Evolutionary conservation across 1,140 invertebrate genomes (phyloP).

Genomic region (Drosophila navojoa): DNA sequence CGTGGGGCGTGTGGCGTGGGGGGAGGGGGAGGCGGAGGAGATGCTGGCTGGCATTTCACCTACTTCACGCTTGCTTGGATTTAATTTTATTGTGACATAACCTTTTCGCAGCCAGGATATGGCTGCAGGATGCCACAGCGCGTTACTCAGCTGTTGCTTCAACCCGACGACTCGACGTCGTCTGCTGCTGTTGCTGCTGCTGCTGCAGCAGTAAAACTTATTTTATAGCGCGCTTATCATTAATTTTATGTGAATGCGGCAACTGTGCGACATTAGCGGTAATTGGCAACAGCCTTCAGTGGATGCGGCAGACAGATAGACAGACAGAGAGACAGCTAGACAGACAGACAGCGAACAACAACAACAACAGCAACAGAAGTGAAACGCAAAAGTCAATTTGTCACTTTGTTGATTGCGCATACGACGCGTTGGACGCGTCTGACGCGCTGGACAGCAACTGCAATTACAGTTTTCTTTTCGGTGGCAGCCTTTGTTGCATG

Average conservation of each 20-base stretch:
- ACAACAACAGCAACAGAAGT: neutral
- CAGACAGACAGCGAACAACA: conserved; percentile 8
- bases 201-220: conserved; percentile 75
- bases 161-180: conserved; percentile 6
- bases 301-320: conserved; percentile 36
- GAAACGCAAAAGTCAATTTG: conserved; percentile 54
- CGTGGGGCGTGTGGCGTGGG: too few species aligned
- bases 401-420: conserved; percentile 59
- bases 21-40: neutral
- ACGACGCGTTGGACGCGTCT: conserved; percentile 19
- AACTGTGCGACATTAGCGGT: conserved; percentile 81
- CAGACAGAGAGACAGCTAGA: conserved; percentile 34
- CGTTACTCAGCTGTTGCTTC: conserved; percentile 47
- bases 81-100: conserved; percentile 82
- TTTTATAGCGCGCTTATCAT: conserved; percentile 81
- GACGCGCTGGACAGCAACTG: neutral
- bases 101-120: conserved; percentile 53
- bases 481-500: neutral
- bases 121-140: conserved; percentile 23
- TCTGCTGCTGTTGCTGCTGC: conserved; percentile 23
- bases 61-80: conserved; percentile 80
- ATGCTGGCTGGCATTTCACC: conserved; percentile 53
- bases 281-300: conserved; percentile 71
- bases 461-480: conserved; percentile 18
- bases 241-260: conserved; percentile 79